Base-by-base conservation (phyloP, 2,888 invertebrate genomes). In the Acleris laterana region DNA sequence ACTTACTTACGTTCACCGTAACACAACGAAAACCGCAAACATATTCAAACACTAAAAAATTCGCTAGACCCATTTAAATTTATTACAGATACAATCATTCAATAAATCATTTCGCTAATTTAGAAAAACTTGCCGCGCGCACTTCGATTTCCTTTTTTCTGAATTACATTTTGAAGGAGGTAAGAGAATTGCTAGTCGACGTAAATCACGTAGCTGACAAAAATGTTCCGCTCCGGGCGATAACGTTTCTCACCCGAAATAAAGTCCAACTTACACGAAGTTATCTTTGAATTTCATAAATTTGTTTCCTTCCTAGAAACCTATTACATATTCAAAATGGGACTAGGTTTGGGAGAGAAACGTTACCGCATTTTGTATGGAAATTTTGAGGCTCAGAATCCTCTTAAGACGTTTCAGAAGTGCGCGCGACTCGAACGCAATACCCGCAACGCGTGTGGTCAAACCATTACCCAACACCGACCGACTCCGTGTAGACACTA, bases 11-110 rank as follows among this genome's bases (percentile, higher is more conserved):
- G 65, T 80, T 80, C 78, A 87, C 84, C 81, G 83, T 85, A 86
- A 87, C 84, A 88, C 85, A 82, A 69, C 60, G 53, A 78, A 85
- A 87, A 80, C 81, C 83, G 83, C 80, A 80, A 82, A 84, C 87
- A 81, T 81, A 78, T 85, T 88, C 89, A 85, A 83, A 89, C 85
- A 83, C 90, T 88, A 89, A 90, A 90, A 86, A 91, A 89, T 92
- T 92, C 83, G 83, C 91, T 92, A 91, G 79, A 82, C 86, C 82
- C 79, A 84, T 77, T 81, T 79, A 81, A 83, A 81, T 80, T 70
- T 55, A 78, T 79, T 76, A 81, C 80, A 79, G 77, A 77, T 79
- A 82, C 74, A 78, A 79, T 78, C 77, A 80, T 84, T 67, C 61
- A 74, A 82, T 83, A 88, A 86, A 88, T 82, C 77, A 88, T 84